phyloP scores from a whole-genome alignment of 2,888 invertebrate genomes.

The Mongoloraphidia duomilia region DNA sequence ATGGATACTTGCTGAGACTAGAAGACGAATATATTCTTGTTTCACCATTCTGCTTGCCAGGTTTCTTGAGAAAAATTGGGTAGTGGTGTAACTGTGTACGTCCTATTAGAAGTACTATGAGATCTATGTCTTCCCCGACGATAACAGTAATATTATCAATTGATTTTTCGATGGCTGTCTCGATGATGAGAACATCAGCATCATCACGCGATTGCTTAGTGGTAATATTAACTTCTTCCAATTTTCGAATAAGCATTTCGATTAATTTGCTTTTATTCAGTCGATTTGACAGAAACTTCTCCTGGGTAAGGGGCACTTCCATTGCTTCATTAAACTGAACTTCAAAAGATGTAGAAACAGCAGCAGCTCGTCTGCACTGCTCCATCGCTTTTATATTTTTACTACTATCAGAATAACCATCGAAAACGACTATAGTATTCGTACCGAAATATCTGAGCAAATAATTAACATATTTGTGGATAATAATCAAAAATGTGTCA shows the following conservation, averaged over 20 bases:
- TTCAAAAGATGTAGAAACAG: not conserved
- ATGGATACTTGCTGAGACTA: not conserved
- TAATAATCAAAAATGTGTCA: not conserved
- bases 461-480: constrained; percentile 1
- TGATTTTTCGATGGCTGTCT: not conserved
- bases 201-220: not conserved
- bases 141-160: not conserved
- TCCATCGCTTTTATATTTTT: not conserved
- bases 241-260: not conserved
- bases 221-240: not conserved
- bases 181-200: not conserved
- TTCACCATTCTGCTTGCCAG: not conserved
- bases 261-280: not conserved
- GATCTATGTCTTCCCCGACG: not conserved
- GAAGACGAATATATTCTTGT: not conserved
- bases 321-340: constrained; percentile 1
- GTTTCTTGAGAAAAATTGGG: not conserved
- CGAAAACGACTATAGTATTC: not conserved
- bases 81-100: not conserved
- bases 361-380: not conserved
- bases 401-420: not conserved
- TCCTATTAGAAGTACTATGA: not conserved
- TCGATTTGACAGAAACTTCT: not conserved
- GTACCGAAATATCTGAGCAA: not conserved
- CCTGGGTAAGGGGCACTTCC: not conserved